phyloP scores from a whole-genome alignment of 53 echinoderm and acorn worm species.

The Glandiceps talaboti region DNA sequence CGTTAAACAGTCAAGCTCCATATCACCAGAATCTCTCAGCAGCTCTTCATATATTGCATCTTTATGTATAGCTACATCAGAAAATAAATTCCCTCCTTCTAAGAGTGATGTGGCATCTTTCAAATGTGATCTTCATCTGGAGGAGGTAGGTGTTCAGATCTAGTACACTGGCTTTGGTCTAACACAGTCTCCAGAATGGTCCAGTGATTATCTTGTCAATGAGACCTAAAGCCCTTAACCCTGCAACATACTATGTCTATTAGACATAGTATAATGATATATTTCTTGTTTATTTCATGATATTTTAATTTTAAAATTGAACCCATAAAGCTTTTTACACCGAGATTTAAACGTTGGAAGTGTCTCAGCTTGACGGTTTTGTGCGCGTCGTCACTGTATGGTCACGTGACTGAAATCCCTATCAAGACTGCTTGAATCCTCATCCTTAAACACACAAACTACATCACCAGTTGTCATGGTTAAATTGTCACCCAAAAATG shows the following conservation, averaged over 20 bases:
- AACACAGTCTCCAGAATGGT: slow-evolving; percentile 42
- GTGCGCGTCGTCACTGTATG: background rate
- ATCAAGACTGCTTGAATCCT: too few species aligned
- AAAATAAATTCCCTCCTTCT: slow-evolving; percentile 13
- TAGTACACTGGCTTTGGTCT: slow-evolving; percentile 17
- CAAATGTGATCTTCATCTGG: slow-evolving; percentile 13
- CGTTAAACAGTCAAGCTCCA: background rate
- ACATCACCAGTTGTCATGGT: too few species aligned
- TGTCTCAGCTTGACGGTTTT: background rate
- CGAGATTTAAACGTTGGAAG: background rate
- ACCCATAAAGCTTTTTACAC: background rate
- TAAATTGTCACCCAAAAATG: too few species aligned
- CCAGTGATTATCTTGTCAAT: slow-evolving; percentile 49
- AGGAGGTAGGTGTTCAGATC: slow-evolving; percentile 24
- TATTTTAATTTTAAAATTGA: too few species aligned
- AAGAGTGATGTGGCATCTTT: slow-evolving; percentile 14
- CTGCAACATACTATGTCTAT: slow-evolving; percentile 28
- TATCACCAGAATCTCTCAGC: background rate
- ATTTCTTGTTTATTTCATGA: background rate
- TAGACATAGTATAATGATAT: slow-evolving; percentile 2
- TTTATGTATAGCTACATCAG: slow-evolving; percentile 18
- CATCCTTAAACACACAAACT: too few species aligned
- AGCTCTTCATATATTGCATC: slow-evolving; percentile 23
- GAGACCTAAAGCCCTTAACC: slow-evolving; percentile 29
- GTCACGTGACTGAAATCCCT: background rate